Evolutionary conservation across 2,113 vertebrate genomes (phyloP).

Genomic region (Bufo gargarizans): DNA sequence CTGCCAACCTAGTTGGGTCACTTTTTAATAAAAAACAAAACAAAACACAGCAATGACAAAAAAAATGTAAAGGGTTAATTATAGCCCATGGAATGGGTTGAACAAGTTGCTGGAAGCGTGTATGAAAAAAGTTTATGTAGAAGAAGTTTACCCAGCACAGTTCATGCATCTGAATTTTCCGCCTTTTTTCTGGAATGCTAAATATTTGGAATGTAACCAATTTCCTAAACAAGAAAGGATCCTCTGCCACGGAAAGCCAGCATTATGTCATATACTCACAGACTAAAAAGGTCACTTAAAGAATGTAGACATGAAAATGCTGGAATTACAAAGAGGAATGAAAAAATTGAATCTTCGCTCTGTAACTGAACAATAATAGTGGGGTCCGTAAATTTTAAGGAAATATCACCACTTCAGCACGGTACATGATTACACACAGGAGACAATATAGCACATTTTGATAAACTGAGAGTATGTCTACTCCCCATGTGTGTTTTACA

Average conservation of each 20-base stretch:
- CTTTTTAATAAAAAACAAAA: too few species aligned
- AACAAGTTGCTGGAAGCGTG: not conserved
- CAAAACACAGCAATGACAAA: too few species aligned
- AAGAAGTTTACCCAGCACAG: not conserved
- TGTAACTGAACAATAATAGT: not conserved
- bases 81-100: too few species aligned
- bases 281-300: conserved; percentile 40
- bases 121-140: not conserved
- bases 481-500: not conserved
- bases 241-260: conserved; percentile 35
- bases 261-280: conserved; percentile 48
- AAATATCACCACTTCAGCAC: not conserved
- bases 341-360: not conserved
- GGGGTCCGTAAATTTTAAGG: not conserved
- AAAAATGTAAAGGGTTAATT: too few species aligned
- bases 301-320: conserved; percentile 17
- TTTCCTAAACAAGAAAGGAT: conserved; percentile 50
- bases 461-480: not conserved
- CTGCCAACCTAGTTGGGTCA: too few species aligned
- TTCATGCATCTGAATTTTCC: conserved; percentile 26
- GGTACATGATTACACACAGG: too few species aligned
- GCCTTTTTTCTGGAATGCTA: conserved; percentile 44
- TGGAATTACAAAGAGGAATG: not conserved
- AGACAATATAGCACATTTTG: not conserved
- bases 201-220: conserved; percentile 44